Evolutionary conservation across 2,888 invertebrate genomes (phyloP), one percentile per base, ranked within the genome.

Genomic region (Trichogramma evanescens): DNA sequence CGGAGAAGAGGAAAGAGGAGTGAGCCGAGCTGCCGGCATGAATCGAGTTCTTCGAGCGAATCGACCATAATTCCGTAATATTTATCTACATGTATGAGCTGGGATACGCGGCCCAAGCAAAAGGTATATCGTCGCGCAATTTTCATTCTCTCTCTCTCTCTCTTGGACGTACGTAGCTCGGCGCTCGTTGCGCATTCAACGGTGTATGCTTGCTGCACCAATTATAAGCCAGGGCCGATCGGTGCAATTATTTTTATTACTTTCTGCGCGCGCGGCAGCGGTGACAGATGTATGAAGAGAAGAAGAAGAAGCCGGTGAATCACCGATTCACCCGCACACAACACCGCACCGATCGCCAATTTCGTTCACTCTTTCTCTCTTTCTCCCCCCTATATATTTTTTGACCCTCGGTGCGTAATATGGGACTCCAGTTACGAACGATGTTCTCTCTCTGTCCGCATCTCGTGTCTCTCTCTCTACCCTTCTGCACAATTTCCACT

Each of bases 1-100:
- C 53, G 61, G 59, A 66, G 65, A 63, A 64, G 66, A 62, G 64
- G 65, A 64, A 40, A 10, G 39, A 40, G 55, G 13, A 26, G 40
- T 51, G 38, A 2, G 39, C 45, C 6, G n/a, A 10, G 42, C 41
- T 42, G 41, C 38, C 13, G 38, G 4, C 13, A n/a, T 5, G 7
- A 44, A 38, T 45, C 8, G 54, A 45, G 45, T n/a, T 44, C 26
- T 26, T 26, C 26, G 26, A 26, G 26, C 26, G 26, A 26, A 26
- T 26, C 26, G 26, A 26, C 26, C 26, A 26, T 26, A 26, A 26
- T 26, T 26, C 26, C 26, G 26, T 26, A 26, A 26, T 26, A 26
- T 26, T 26, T 26, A 26, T 26, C 26, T 26, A 26, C 26, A 26
- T 26, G 26, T 26, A 26, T 26, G 26, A 1, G 13, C 26, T 26